Conservation (phyloP, 2,888 invertebrate genomes). For the Fragum sueziense region DNA sequence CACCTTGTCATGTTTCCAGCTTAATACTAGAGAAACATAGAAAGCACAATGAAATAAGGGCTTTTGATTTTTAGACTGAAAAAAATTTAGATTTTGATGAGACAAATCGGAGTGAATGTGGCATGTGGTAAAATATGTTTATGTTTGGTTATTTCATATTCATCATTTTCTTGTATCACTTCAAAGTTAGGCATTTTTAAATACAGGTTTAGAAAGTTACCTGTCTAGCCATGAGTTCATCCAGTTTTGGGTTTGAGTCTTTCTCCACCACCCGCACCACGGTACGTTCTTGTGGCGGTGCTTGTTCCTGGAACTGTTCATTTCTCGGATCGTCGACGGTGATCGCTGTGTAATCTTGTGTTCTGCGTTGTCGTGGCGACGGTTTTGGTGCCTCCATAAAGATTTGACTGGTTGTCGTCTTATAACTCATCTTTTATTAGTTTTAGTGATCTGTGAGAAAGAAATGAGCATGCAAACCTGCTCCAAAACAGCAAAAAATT, state of each 20-base stretch:
- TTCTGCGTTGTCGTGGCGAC: conserved; percentile 20
- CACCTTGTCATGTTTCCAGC: too few relatives aligned
- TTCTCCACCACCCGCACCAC: neutral
- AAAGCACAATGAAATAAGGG: too few relatives aligned
- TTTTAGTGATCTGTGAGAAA: neutral
- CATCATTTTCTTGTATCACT: too few relatives aligned
- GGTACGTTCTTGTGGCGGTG: neutral
- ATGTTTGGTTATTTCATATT: too few relatives aligned
- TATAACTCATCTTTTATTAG: conserved; percentile 48
- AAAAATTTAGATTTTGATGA: too few relatives aligned
- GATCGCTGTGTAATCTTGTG: conserved; percentile 69
- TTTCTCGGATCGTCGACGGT: conserved; percentile 54
- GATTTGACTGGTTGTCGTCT: conserved; percentile 22
- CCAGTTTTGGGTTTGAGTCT: conserved; percentile 18
- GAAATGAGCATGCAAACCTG: too few relatives aligned
- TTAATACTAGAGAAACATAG: too few relatives aligned
- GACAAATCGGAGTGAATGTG: too few relatives aligned
- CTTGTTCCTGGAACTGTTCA: neutral
- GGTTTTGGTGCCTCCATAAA: conserved; percentile 22
- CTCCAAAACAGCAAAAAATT: too few relatives aligned
- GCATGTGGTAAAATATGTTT: too few relatives aligned
- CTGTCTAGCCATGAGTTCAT: conserved; percentile 48
- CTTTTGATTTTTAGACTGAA: too few relatives aligned
- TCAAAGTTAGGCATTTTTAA: too few relatives aligned
- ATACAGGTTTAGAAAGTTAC: conserved; percentile 15